Percentiles rank a stretch among this genome's conserved stretches.
Conservation (phyloP, 35 echinoderm and acorn worm species). For the Hemicentrotus pulcherrimus region DNA sequence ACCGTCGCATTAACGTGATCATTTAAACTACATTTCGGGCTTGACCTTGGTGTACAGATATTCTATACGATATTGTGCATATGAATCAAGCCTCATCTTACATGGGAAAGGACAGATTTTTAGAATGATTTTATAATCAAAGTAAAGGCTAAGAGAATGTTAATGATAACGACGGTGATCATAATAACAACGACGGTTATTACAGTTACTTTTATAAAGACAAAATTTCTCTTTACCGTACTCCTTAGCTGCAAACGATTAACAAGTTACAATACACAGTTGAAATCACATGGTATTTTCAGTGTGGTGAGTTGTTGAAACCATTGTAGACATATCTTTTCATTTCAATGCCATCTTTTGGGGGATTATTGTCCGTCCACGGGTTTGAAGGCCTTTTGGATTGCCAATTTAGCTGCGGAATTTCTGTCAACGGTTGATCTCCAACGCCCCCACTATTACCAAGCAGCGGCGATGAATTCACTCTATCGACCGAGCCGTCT, state of each 20-base stretch:
- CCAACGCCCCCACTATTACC: not conserved
- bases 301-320: constrained; percentile 8
- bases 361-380: constrained; percentile 7
- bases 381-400: constrained; percentile 55
- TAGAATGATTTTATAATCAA: too few species aligned
- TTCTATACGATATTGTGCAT: too few species aligned
- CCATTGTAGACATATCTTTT: constrained; percentile 48
- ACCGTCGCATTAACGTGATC: too few species aligned
- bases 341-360: constrained; percentile 49
- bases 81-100: too few species aligned
- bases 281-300: not conserved
- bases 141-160: not conserved
- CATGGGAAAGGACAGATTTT: too few species aligned
- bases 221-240: not conserved
- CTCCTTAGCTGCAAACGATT: not conserved
- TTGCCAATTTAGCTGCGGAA: constrained; percentile 32
- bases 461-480: constrained; percentile 37
- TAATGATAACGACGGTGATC: not conserved
- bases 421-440: constrained; percentile 8
- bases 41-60: too few species aligned
- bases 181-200: not conserved
- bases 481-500: not conserved
- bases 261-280: not conserved
- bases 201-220: not conserved
- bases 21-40: too few species aligned